Evolutionary conservation across 1,140 invertebrate genomes (phyloP), one percentile per base, ranked within the genome.

Genomic region (Eumeta japonica): DNA sequence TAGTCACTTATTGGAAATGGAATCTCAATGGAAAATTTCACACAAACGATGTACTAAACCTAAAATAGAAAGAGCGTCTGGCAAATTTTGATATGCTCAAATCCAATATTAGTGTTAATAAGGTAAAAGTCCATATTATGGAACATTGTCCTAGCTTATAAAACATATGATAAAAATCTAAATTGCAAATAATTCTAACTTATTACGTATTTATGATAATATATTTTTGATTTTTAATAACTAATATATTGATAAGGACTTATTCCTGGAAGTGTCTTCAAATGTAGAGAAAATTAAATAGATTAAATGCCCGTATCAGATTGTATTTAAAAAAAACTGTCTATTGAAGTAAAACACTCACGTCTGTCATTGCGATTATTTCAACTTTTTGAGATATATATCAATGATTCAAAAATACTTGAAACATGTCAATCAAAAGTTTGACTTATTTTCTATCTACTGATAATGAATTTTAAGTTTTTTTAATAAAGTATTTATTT

Each of bases 171-270:
- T 24, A n/a, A 24, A 24, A 24, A 24, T 24, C 20, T 24, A 24
- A 24, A 24, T 24, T 24, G n/a, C 20, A 24, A 24, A 24, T 24
- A 24, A 24, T 24, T 24, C n/a, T 24, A 24, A 24, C 20, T 24
- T 24, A 24, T 24, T 7, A 24, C 20, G 20, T 24, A 24, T 24
- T 24, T 24, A 24, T n/a, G n/a, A n/a, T 7, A 24, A 7, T 24
- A 7, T 24, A 7, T 24, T 24, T 24, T 24, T 24, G n/a, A 24
- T 24, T 24, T 24, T 24, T 24, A 24, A 24, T 24, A 24, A 24
- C 20, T 24, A 24, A 24, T 24, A 24, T 24, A 24, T 24, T 24
- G 20, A 24, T 24, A 7, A 24, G n/a, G n/a, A 24, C n/a, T 24
- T 24, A 24, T 24, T 24, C 20, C 20, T 24, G 20, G 20, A 24